A percentile compares a stretch with the other conserved stretches of the same genome.
Evolutionary conservation across 2,888 invertebrate genomes (phyloP).

Genomic region (Drosophila borealis): DNA sequence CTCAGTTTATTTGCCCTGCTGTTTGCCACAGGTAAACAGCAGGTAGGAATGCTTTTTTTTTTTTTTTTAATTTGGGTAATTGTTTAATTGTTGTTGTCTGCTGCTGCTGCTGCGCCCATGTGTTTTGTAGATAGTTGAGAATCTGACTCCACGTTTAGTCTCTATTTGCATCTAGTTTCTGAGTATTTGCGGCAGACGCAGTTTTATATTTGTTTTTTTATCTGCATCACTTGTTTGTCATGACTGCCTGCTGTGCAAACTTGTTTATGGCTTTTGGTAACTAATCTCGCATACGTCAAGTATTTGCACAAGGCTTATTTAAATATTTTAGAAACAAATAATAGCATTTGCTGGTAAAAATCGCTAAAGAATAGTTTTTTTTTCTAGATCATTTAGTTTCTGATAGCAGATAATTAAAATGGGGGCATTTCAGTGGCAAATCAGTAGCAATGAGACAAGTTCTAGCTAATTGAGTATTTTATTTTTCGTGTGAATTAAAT

Average conservation of each 20-base stretch:
- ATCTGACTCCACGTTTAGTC: conserved; percentile 3
- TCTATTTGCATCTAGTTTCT: conserved; percentile 50
- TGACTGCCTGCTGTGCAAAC: conserved; percentile 62
- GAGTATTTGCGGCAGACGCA: conserved; percentile 49
- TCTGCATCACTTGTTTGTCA: conserved; percentile 60
- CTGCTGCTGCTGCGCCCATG: conserved; percentile 5
- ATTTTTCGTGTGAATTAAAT: no score
- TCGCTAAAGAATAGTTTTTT: conserved; percentile 34
- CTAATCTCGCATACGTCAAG: conserved; percentile 55
- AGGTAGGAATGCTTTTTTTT: conserved; percentile 15
- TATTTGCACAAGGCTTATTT: conserved; percentile 70
- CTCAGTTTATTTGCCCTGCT: conserved; percentile 70
- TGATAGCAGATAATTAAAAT: conserved; percentile 70
- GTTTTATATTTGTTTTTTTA: conserved; percentile 52
- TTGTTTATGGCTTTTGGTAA: conserved; percentile 60
- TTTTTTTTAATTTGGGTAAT: conserved; percentile 42
- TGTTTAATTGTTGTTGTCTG: conserved; percentile 27
- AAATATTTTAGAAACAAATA: conserved; percentile 77
- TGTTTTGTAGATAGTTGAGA: conserved; percentile 5
- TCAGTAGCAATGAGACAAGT: no score
- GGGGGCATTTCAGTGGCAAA: conserved; percentile 6
- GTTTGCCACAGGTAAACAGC: conserved; percentile 63
- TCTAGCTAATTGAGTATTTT: no score
- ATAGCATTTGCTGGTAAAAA: conserved; percentile 60
- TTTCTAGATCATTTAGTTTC: conserved; percentile 27